Percentiles rank a stretch among this genome's conserved stretches.
These are phyloP conservation scores for Protonemura montana DNA, from an alignment of 2,888 invertebrate species.

Conservation along the genomic window DNA sequence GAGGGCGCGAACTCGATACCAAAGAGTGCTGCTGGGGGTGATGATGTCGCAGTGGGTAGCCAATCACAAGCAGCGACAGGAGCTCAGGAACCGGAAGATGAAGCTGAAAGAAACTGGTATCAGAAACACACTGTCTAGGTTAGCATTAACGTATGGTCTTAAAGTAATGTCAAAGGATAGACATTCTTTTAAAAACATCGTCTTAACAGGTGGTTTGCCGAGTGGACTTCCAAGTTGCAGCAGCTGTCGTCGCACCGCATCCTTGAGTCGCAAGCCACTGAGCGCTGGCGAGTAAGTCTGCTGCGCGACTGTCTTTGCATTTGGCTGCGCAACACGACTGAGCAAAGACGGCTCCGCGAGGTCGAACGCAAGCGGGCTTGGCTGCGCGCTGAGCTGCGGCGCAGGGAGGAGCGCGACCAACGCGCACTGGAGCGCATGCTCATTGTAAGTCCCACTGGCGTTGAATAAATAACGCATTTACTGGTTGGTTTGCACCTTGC, in stretches of 20 bases:
- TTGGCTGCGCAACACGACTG: background rate
- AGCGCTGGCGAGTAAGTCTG: background rate
- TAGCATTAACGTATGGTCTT: too few relatives aligned
- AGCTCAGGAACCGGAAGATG: too few relatives aligned
- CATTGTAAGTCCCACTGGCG: background rate
- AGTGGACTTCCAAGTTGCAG: background rate
- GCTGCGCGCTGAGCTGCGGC: background rate
- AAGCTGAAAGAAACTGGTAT: too few relatives aligned
- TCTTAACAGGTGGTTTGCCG: background rate
- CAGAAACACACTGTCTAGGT: too few relatives aligned
- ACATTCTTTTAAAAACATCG: too few relatives aligned
- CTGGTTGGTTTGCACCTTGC: too few relatives aligned
- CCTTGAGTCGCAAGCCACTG: background rate
- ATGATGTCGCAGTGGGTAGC: too few relatives aligned
- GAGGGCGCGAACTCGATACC: too few relatives aligned
- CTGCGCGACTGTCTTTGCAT: background rate
- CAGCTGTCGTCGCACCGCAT: background rate
- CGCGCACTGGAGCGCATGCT: background rate
- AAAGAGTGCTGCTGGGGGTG: too few relatives aligned
- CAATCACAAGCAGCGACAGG: too few relatives aligned
- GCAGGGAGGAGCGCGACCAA: background rate
- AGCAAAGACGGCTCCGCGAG: background rate
- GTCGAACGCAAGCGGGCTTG: background rate
- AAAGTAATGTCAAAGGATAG: too few relatives aligned
- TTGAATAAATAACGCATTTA: too few relatives aligned